Evolutionary conservation across 2,888 invertebrate genomes (phyloP).

Genomic region (Drosophila quinaria): DNA sequence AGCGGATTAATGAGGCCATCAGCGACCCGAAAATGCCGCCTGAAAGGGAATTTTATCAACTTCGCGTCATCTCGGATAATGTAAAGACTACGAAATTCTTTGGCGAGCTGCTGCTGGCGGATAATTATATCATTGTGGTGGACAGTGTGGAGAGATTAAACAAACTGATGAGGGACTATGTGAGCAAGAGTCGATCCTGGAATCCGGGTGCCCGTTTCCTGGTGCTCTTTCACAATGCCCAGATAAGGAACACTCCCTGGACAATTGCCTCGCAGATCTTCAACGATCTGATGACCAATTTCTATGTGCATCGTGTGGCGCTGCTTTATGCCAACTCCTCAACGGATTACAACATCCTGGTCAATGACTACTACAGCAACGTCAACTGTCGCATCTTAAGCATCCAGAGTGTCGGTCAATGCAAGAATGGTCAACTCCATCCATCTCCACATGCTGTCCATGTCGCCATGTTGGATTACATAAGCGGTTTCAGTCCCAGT

Average conservation of each 20-base stretch:
- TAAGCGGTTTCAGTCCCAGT: constrained; percentile 80
- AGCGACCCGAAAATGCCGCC: constrained; percentile 30
- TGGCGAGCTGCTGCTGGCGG: constrained; percentile 70
- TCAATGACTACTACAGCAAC: constrained; percentile 82
- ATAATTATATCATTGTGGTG: constrained; percentile 83
- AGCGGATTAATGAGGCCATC: constrained; percentile 77
- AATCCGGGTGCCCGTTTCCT: constrained; percentile 84
- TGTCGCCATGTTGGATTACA: constrained; percentile 53
- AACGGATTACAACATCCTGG: constrained; percentile 78
- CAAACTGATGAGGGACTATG: constrained; percentile 61
- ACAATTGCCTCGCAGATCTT: constrained; percentile 76
- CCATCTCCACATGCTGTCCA: constrained; percentile 57
- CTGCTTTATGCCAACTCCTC: constrained; percentile 78
- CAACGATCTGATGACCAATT: constrained; percentile 65
- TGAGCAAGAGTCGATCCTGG: constrained; percentile 81
- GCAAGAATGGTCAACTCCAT: constrained; percentile 62
- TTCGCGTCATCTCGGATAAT: constrained; percentile 77
- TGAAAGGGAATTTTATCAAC: constrained; percentile 62
- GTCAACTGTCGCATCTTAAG: constrained; percentile 72
- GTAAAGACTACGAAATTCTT: constrained; percentile 5
- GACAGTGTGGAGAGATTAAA: constrained; percentile 73
- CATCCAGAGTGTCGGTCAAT: constrained; percentile 77
- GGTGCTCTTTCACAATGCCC: constrained; percentile 81
- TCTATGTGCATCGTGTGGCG: constrained; percentile 82
- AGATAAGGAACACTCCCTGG: constrained; percentile 52